Percentiles rank a stretch among this genome's conserved stretches.
These are phyloP conservation scores for Arion vulgaris DNA, from an alignment of 1,140 invertebrate genomes.

Conservation along the genomic window DNA sequence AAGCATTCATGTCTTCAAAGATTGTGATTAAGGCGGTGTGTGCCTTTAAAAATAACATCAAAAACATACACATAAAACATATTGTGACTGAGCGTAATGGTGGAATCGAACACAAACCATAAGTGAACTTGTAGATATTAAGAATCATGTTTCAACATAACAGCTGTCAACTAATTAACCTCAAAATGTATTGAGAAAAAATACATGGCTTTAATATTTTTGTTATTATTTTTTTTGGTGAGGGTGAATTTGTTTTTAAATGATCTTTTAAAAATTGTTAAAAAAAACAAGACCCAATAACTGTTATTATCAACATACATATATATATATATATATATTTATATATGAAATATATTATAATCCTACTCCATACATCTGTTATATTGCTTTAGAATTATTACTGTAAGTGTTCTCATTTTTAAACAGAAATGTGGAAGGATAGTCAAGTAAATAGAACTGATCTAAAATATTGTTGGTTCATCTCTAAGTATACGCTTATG, in stretches of 20 bases:
- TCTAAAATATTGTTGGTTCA: not conserved
- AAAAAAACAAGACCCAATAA: too few relatives aligned
- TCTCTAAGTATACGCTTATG: not conserved
- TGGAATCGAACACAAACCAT: not conserved
- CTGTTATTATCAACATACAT: too few relatives aligned
- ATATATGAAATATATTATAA: not conserved
- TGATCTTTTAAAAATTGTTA: too few relatives aligned
- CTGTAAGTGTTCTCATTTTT: not conserved
- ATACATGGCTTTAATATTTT: too few relatives aligned
- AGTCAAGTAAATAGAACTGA: not conserved
- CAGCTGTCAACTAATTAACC: not conserved
- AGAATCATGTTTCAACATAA: not conserved
- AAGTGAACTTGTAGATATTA: not conserved
- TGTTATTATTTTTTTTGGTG: too few relatives aligned
- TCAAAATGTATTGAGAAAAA: too few relatives aligned
- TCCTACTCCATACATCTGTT: not conserved
- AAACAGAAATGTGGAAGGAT: not conserved
- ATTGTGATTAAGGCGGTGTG: not conserved
- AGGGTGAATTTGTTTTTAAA: too few relatives aligned
- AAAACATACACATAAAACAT: not conserved
- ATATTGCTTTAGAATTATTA: slow-evolving; percentile 1
- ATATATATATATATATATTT: too few relatives aligned
- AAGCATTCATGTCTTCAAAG: not conserved
- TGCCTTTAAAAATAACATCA: not conserved
- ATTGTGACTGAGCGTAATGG: not conserved